phyloP scores from a whole-genome alignment of 1,140 invertebrate species.

The Hypothenemus hampei region DNA sequence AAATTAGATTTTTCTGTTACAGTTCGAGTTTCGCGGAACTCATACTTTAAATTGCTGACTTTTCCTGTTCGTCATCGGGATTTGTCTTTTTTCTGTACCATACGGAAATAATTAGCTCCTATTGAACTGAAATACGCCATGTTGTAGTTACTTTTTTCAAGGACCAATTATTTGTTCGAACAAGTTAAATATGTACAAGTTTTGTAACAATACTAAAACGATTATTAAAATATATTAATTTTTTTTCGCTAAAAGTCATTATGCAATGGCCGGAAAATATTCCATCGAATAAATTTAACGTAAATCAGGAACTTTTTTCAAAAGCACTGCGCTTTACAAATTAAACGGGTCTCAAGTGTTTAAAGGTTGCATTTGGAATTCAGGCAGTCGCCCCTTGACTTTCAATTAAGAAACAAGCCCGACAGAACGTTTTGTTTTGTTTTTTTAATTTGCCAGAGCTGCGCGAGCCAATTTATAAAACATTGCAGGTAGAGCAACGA shows the following conservation, averaged over 20 bases:
- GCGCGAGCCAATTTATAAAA: neutral
- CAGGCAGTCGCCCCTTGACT: neutral
- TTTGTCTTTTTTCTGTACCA: neutral
- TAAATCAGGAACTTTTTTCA: neutral
- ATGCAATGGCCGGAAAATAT: neutral
- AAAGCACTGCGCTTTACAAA: neutral
- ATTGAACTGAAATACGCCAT: neutral
- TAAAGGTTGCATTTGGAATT: neutral
- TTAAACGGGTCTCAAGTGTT: neutral
- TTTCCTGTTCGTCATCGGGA: neutral
- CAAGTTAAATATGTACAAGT: neutral
- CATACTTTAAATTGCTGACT: slow-evolving; percentile 5
- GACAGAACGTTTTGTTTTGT: neutral
- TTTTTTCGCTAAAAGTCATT: neutral
- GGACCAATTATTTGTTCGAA: too few species aligned
- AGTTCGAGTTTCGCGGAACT: slow-evolving; percentile 3
- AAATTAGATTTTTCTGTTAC: slow-evolving; percentile 10
- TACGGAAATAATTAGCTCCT: neutral
- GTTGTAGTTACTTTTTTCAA: too few species aligned
- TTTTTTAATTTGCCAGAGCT: too few species aligned
- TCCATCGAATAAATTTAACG: neutral
- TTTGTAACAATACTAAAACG: neutral
- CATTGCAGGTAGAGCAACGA: neutral
- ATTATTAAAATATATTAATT: neutral
- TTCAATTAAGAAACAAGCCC: neutral